Conservation (phyloP, 2,888 invertebrate species). For the Peribatodes rhomboidaria region DNA sequence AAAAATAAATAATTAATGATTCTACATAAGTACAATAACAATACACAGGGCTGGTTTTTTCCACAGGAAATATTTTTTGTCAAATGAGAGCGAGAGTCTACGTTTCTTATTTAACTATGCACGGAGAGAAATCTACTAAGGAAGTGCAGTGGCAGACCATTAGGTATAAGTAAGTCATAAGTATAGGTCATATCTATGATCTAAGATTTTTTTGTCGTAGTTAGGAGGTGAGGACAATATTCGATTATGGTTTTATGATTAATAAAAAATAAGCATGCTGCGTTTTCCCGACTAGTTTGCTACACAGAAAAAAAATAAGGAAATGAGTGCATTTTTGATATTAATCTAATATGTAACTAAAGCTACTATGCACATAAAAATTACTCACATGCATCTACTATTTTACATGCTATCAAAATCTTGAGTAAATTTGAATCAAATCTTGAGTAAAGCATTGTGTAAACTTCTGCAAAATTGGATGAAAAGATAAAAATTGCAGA, state of each 20-base stretch:
- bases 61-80: not conserved
- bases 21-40: constrained; percentile 22
- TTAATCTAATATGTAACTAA: not conserved
- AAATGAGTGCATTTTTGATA: not conserved
- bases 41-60: constrained; percentile 7
- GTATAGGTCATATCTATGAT: not conserved
- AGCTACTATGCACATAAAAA: not conserved
- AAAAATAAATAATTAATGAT: constrained; percentile 16
- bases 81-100: not conserved
- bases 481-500: constrained; percentile 20
- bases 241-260: not conserved
- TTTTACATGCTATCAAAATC: constrained; percentile 16
- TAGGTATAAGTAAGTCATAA: no score
- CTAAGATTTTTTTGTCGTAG: not conserved
- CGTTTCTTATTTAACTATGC: not conserved
- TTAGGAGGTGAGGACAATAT: not conserved
- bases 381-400: constrained; percentile 15
- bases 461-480: constrained; percentile 18
- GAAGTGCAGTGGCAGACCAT: not conserved
- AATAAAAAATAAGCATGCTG: not conserved
- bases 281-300: not conserved
- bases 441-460: not conserved
- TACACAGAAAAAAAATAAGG: not conserved
- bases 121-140: not conserved
- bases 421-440: no score